Base-by-base conservation (phyloP, 2,888 invertebrate species). In the Aphodius sticticus region DNA sequence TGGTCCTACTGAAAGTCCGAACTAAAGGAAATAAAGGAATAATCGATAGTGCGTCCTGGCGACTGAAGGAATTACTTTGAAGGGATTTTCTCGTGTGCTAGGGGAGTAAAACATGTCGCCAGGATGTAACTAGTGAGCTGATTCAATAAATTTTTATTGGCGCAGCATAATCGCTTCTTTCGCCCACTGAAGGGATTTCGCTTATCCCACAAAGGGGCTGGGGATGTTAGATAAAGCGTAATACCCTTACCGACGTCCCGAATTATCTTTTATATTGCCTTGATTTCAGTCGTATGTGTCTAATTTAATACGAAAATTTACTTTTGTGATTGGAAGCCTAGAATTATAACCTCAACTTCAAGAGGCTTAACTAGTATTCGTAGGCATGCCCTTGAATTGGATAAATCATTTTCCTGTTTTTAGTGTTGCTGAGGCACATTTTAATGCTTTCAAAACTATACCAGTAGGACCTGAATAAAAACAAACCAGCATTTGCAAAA, bases 81-180 rank as follows among this genome's bases (percentile, higher is more conserved):
- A 53, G 53, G 53, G 53, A 53, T 9, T 53, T 53, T 53, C 7
- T 12, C 4, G 53, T 53, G 12, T 53, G 53, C 53, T 53, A 53
- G 53, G 53, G 53, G 53, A 53, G 12, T 53, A 53, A 12, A 53
- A 53, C 53, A 53, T 53, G 53, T 53, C 53, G 53, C 53, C 53
- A 53, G 53, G 53, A 53, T 53, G 53, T 53, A 53, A 12, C 53
- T 53, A 53, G 53, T 53, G 53, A 53, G 53, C 53, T 53, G 53
- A 53, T 53, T 53, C 53, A 53, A 53, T 53, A 53, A 53, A 53
- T 53, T 53, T 53, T 53, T 53, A 53, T 53, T 53, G 53, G 53
- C 12, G 53, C 53, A 53, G 53, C 53, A 53, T 53, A 53, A 53
- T 53, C 53, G 53, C 9, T 53, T 53, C 53, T 53, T 53, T 53